Conservation (phyloP, 92 coral and sea anemone genomes). For the Actinernus sp. region DNA sequence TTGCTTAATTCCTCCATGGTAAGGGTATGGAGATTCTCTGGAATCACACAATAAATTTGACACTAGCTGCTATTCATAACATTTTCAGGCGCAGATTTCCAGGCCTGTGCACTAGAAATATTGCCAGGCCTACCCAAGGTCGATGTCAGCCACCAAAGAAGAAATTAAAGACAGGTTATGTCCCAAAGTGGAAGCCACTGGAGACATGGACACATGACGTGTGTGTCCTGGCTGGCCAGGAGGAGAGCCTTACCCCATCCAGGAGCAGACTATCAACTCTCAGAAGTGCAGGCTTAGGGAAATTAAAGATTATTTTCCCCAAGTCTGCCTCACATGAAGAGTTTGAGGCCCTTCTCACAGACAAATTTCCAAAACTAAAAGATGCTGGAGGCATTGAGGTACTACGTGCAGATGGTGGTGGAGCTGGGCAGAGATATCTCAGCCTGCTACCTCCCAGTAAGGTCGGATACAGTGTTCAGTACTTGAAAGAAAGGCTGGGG, state of each 20-base stretch:
- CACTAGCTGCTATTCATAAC: no score
- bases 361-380: conserved; percentile 56
- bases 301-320: conserved; percentile 56
- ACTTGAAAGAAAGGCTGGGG: conserved; percentile 41
- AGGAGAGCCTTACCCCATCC: conserved; percentile 43
- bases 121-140: conserved; percentile 1
- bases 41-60: no score
- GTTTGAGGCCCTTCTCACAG: conserved; percentile 30
- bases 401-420: conserved; percentile 56
- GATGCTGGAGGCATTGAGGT: conserved; percentile 57
- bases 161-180: conserved; percentile 19
- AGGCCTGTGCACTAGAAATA: conserved; percentile 23
- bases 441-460: conserved; percentile 26
- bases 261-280: conserved; percentile 41
- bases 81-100: conserved; percentile 39
- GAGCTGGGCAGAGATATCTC: conserved; percentile 42
- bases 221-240: conserved; percentile 50
- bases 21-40: no score
- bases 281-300: conserved; percentile 51
- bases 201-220: conserved; percentile 67
- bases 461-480: conserved; percentile 31
- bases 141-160: conserved; percentile 9
- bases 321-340: conserved; percentile 46
- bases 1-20: no score
- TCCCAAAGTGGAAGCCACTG: conserved; percentile 20